Evolutionary conservation across 2,113 vertebrate species (phyloP), one percentile per base, ranked within the genome.

Genomic region (Limanda limanda): DNA sequence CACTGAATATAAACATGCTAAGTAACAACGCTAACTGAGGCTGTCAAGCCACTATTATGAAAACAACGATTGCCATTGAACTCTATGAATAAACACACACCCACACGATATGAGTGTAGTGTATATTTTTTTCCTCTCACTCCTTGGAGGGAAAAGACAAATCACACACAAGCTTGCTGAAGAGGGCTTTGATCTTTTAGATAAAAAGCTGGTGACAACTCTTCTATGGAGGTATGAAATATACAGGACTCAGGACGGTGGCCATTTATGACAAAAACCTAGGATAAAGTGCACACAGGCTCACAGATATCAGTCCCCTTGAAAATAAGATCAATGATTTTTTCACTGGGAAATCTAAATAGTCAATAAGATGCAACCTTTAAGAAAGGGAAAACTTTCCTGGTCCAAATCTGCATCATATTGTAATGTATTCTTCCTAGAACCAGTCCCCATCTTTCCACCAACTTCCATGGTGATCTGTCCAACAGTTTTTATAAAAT

Each of bases 171-270:
- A 35, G 48, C 48, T 6, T 67, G n/a, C 57, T 76, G 60, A 61
- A 85, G 15, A 68, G 58, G 25, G 23, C 51, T 81, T 80, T 82
- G 59, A 88, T 82, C 64, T 74, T 8, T 20, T 31, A 73, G 24
- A 81, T 67, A 58, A 83, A 73, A 74, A 76, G 63, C 52, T 64
- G 62, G 24, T 58, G 61, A 63, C 23, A 56, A 47, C 51, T 68
- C 48, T 13, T 59, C 14, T 51, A 23, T 18, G 23, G 37, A 76
- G 45, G 62, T 48, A 24, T 71, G 66, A 51, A 56, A 20, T 21
- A 20, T 10, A 21, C 52, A 54, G 12, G n/a, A 51, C 9, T n/a
- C 12, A 13, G 35, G 31, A 31, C 31, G 0, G 31, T 31, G 31
- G 40, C 11, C 40, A 42, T 42, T 42, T 42, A 42, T 42, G 40